phyloP scores from a whole-genome alignment of 2,113 vertebrate genomes.

The Anser brachyrhynchus region DNA sequence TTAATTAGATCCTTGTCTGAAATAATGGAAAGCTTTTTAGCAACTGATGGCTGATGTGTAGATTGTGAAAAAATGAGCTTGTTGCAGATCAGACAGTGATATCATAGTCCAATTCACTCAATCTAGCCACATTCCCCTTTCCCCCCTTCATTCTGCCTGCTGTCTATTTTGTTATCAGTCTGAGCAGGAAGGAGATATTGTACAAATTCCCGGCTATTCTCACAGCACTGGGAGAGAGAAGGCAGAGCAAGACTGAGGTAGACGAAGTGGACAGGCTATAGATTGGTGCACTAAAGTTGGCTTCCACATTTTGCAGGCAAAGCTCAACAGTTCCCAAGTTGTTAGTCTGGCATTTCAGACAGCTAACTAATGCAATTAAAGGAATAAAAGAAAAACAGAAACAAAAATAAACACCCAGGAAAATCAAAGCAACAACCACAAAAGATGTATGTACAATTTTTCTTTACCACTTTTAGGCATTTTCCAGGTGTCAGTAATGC shows the following conservation, averaged over 20 bases:
- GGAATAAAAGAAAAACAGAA: neutral
- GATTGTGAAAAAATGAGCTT: neutral
- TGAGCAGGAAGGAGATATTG: neutral
- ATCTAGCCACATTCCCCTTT: neutral
- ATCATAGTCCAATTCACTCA: neutral
- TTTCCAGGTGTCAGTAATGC: neutral
- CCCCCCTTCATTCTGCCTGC: neutral
- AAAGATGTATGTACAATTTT: neutral
- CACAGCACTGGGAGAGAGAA: accelerated
- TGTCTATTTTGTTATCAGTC: neutral
- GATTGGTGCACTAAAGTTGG: neutral
- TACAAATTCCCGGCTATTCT: neutral
- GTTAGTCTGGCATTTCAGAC: neutral
- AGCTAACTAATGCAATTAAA: neutral
- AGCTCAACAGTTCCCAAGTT: neutral
- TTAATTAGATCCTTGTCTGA: slow-evolving; percentile 51
- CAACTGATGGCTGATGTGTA: neutral
- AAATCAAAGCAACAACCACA: neutral
- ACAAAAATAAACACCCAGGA: neutral
- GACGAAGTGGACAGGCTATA: accelerated
- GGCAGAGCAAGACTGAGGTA: neutral
- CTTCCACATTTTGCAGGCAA: accelerated
- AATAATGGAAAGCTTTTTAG: slow-evolving; percentile 1
- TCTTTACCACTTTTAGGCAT: neutral
- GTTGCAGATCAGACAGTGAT: neutral